Evolutionary conservation across 2,113 vertebrate genomes (phyloP).

Genomic region (Crocuta crocuta): DNA sequence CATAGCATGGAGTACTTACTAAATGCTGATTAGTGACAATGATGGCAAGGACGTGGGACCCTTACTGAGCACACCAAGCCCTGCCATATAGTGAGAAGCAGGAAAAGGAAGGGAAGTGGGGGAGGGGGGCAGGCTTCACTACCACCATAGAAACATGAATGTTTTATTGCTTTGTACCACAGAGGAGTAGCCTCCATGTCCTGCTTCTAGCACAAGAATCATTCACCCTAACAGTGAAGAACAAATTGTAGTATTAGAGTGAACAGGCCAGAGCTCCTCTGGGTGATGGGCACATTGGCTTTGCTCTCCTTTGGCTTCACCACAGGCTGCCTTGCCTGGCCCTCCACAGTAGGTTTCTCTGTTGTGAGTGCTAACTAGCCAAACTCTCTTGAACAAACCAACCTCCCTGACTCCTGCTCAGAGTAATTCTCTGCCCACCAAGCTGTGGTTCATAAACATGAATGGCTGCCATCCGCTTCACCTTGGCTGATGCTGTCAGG

Average conservation of each 20-base stretch:
- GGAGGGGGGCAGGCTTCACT: not conserved
- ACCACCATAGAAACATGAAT: not conserved
- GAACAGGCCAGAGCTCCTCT: not conserved
- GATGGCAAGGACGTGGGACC: not conserved
- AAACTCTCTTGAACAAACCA: conserved; percentile 44
- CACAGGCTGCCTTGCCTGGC: not conserved
- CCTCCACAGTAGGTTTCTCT: not conserved
- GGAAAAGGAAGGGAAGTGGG: not conserved
- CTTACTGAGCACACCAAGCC: not conserved
- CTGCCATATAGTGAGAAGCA: not conserved
- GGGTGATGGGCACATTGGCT: not conserved
- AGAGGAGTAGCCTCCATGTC: not conserved
- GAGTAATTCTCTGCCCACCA: conserved; percentile 6
- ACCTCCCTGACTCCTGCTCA: conserved; percentile 17
- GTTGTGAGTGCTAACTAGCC: not conserved
- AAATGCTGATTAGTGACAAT: not conserved
- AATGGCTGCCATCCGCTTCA: not conserved
- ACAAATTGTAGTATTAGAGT: not conserved
- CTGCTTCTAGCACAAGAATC: not conserved
- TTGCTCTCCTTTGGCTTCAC: conserved; percentile 34
- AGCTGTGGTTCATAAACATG: conserved; percentile 8
- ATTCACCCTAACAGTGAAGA: not conserved
- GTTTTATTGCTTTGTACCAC: conserved; percentile 19
- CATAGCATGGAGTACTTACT: not conserved
- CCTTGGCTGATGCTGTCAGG: not conserved